Conservation (phyloP, 2,888 invertebrate genomes). For the Caenorhabditis imperialis region DNA sequence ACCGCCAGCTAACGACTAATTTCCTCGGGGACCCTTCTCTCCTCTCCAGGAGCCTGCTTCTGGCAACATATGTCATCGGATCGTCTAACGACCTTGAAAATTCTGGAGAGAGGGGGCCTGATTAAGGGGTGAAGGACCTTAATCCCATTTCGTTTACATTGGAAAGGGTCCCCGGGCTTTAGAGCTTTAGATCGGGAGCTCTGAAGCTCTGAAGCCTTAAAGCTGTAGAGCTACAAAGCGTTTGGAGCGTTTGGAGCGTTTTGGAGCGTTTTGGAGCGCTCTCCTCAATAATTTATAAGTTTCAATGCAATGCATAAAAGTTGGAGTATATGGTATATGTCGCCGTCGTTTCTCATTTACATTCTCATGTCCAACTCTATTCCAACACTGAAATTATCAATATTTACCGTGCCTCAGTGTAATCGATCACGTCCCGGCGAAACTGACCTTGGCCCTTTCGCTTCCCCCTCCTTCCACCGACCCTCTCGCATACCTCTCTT, state of each 20-base stretch:
- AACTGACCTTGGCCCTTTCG: slow-evolving; percentile 41
- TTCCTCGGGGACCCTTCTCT: slow-evolving; percentile 47
- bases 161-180: too few species aligned
- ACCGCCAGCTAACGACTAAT: slow-evolving; percentile 50
- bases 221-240: too few species aligned
- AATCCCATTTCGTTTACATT: too few species aligned
- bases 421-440: slow-evolving; percentile 30
- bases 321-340: too few species aligned
- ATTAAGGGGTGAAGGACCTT: slow-evolving; percentile 7
- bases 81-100: slow-evolving; percentile 37
- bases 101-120: slow-evolving; percentile 20
- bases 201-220: too few species aligned
- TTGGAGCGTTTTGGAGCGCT: too few species aligned
- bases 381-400: too few species aligned
- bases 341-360: slow-evolving; percentile 1
- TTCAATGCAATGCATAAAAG: slow-evolving; percentile 51
- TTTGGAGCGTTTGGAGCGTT: too few species aligned
- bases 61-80: slow-evolving; percentile 50
- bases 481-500: slow-evolving; percentile 35
- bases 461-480: background rate
- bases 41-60: slow-evolving; percentile 22
- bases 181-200: too few species aligned
- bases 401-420: slow-evolving; percentile 10
- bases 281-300: slow-evolving; percentile 51
- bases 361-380: too few species aligned